These are phyloP conservation scores for Elegia similella DNA, from an alignment of 2,888 invertebrate genomes.

Conservation along the genomic window DNA sequence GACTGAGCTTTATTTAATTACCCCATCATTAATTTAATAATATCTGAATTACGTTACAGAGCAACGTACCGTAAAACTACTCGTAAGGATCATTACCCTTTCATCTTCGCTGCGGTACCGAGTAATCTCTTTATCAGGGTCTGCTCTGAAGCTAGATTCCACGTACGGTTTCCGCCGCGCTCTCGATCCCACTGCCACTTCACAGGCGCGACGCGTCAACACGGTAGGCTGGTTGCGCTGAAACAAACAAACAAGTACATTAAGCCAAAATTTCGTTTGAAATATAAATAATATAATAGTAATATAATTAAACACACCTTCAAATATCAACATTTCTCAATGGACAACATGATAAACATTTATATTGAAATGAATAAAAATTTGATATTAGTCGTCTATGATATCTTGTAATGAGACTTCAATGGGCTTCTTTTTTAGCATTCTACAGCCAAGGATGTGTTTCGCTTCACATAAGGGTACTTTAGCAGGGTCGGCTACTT, in stretches of 20 bases:
- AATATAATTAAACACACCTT: background rate
- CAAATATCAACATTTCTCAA: background rate
- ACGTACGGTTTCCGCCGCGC: slow-evolving; percentile 53
- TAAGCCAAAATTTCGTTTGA: background rate
- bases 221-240: slow-evolving; percentile 61
- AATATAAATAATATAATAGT: background rate
- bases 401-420: slow-evolving; percentile 59
- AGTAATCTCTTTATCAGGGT: slow-evolving; percentile 44
- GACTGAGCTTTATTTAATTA: no score
- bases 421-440: slow-evolving; percentile 56
- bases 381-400: slow-evolving; percentile 42
- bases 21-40: background rate
- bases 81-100: slow-evolving; percentile 49
- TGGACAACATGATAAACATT: no score
- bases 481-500: slow-evolving; percentile 57
- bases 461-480: slow-evolving; percentile 45
- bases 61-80: background rate
- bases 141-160: slow-evolving; percentile 42
- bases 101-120: slow-evolving; percentile 59
- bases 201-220: slow-evolving; percentile 66
- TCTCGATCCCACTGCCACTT: slow-evolving; percentile 59
- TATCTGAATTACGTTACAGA: background rate
- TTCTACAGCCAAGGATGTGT: slow-evolving; percentile 33
- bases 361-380: no score
- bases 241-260: slow-evolving; percentile 36